A percentile compares a stretch with the other conserved stretches of the same genome.
phyloP scores from a whole-genome alignment of 2,888 invertebrate species.

The Ophraella communa region DNA sequence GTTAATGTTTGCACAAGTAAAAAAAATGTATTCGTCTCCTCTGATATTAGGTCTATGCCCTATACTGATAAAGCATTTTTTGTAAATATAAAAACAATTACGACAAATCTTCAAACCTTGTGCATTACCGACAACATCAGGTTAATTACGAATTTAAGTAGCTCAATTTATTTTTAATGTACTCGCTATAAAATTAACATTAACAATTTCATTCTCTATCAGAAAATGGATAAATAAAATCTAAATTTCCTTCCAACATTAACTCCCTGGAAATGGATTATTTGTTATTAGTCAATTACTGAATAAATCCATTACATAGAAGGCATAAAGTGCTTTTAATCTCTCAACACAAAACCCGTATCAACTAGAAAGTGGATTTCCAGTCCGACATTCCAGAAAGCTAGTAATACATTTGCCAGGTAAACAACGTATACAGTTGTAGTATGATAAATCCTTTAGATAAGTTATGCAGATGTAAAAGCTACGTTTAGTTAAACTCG shows the following conservation, averaged over 20 bases:
- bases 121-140: no score
- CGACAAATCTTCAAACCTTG: no score
- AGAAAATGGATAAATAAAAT: background rate
- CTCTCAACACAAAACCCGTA: background rate
- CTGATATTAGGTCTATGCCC: no score
- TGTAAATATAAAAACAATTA: no score
- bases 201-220: background rate
- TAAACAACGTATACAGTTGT: background rate
- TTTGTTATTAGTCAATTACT: slow-evolving; percentile 3
- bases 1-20: no score
- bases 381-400: background rate
- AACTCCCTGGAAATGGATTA: background rate
- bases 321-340: background rate
- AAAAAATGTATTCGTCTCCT: no score
- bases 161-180: no score
- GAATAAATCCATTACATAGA: background rate
- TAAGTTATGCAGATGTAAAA: background rate
- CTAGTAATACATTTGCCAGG: background rate
- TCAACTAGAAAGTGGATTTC: background rate
- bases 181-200: background rate
- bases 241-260: background rate
- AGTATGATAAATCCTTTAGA: background rate
- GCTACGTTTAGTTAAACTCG: background rate
- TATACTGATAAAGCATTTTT: no score
- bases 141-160: background rate